Percentiles rank a stretch among this genome's conserved stretches.
Evolutionary conservation across 2,113 vertebrate species (phyloP).

Genomic region (Petaurus breviceps): DNA sequence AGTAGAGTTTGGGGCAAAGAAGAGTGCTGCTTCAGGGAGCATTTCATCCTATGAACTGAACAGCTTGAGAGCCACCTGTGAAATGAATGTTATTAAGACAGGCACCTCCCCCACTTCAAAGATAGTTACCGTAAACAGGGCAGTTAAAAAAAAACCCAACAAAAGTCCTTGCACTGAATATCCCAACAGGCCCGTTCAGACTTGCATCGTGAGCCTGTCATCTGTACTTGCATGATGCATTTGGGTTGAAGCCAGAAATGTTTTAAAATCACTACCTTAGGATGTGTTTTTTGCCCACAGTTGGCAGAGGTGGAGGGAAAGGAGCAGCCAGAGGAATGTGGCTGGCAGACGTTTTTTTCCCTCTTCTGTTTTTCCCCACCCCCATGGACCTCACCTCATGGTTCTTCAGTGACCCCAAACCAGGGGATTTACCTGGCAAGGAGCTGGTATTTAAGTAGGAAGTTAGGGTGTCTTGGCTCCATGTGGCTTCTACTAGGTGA

Average conservation of each 20-base stretch:
- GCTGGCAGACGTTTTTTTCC: conserved; percentile 60
- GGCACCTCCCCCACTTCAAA: not conserved
- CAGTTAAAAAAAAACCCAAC: not conserved
- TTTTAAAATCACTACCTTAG: conserved; percentile 76
- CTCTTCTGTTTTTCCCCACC: not conserved
- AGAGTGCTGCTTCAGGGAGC: not conserved
- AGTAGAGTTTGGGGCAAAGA: not conserved
- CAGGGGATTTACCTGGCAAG: not conserved
- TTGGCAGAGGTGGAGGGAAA: conserved; percentile 72
- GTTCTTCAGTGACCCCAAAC: not conserved
- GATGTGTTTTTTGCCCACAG: conserved; percentile 76
- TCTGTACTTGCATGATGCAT: conserved; percentile 31
- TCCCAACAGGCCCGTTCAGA: conserved; percentile 75
- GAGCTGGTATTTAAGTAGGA: not conserved
- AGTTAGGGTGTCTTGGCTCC: not conserved
- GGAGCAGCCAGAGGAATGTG: conserved; percentile 74
- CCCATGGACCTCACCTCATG: not conserved
- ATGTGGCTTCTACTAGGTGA: not conserved
- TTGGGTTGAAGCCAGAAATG: conserved; percentile 66
- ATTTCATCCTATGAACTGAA: not conserved
- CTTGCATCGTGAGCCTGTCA: conserved; percentile 58
- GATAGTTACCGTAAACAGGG: not conserved
- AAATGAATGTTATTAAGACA: not conserved
- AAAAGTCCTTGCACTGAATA: not conserved
- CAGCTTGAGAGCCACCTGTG: not conserved